A percentile compares a stretch with the other conserved stretches of the same genome.
These are phyloP conservation scores for Parauchenoglanis punctatus DNA, from an alignment of 2,797 vertebrate species.

Conservation along the genomic window DNA sequence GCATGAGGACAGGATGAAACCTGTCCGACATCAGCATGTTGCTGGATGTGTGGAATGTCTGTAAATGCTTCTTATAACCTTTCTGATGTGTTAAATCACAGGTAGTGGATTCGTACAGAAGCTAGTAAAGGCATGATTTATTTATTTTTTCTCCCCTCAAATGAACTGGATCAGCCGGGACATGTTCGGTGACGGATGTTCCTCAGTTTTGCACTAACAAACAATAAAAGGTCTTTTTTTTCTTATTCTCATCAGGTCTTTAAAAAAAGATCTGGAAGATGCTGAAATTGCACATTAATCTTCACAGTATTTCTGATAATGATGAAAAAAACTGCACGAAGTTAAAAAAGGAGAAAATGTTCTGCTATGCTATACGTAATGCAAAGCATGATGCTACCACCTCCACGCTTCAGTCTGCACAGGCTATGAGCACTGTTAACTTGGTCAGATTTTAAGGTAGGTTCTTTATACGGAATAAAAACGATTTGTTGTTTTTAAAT, in stretches of 20 bases:
- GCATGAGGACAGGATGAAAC: constrained; percentile 23
- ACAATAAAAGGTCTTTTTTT: background rate
- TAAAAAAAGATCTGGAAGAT: background rate
- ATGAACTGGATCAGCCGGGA: background rate
- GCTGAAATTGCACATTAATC: background rate
- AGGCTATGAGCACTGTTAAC: background rate
- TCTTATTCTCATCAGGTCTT: background rate
- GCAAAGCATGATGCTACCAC: background rate
- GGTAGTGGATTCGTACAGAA: background rate
- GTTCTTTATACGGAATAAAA: too few species aligned
- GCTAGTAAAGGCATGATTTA: background rate
- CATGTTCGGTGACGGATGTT: background rate
- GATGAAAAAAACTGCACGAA: background rate
- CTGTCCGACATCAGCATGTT: background rate
- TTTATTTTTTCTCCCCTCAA: background rate
- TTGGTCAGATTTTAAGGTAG: too few species aligned
- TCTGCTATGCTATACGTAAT: too few species aligned
- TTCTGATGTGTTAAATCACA: background rate
- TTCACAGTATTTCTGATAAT: background rate
- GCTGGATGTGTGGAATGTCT: constrained; percentile 12
- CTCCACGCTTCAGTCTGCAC: background rate
- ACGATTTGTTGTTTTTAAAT: too few species aligned
- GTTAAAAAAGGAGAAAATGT: background rate
- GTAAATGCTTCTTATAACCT: background rate
- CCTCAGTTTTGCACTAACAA: background rate